A percentile compares a stretch with the other conserved stretches of the same genome.
These are phyloP conservation scores for Hypothenemus hampei DNA, from an alignment of 1,140 invertebrate genomes.

Conservation along the genomic window DNA sequence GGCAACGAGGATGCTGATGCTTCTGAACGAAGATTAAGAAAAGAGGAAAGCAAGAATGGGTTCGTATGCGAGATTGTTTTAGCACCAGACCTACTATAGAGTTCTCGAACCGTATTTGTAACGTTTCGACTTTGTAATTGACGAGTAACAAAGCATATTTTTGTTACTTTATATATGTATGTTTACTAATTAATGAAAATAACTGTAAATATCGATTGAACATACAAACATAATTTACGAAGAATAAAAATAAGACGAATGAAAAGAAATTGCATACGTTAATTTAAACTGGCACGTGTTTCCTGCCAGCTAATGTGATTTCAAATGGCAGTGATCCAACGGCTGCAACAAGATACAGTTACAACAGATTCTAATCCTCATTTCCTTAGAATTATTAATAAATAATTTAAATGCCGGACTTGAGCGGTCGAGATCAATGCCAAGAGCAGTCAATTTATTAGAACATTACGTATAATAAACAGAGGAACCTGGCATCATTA, in stretches of 20 bases:
- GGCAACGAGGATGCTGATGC: conserved; percentile 17
- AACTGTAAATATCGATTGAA: too few species aligned
- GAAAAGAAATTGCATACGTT: too few species aligned
- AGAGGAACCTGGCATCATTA: conserved; percentile 7
- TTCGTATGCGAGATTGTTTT: conserved; percentile 11
- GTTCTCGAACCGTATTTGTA: too few species aligned
- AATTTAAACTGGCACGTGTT: conserved; percentile 15
- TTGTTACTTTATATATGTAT: too few species aligned
- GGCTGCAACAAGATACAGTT: conserved; percentile 12
- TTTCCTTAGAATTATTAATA: conserved; percentile 18
- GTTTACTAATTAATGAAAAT: too few species aligned
- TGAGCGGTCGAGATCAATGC: conserved; percentile 15
- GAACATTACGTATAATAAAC: conserved; percentile 14
- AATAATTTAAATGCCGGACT: conserved; percentile 22
- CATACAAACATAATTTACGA: too few species aligned
- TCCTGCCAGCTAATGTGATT: conserved; percentile 7
- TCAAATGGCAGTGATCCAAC: conserved; percentile 4
- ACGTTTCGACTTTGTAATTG: too few species aligned
- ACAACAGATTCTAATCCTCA: conserved; percentile 19
- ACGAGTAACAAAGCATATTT: too few species aligned
- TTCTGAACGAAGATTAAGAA: conserved; percentile 25
- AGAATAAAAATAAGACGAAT: neutral
- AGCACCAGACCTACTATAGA: conserved; percentile 4
- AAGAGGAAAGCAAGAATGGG: conserved; percentile 19
- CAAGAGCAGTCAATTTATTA: conserved; percentile 21